These are phyloP conservation scores for Pan paniscus DNA, from an alignment of 2,113 vertebrate genomes.

Conservation along the genomic window DNA sequence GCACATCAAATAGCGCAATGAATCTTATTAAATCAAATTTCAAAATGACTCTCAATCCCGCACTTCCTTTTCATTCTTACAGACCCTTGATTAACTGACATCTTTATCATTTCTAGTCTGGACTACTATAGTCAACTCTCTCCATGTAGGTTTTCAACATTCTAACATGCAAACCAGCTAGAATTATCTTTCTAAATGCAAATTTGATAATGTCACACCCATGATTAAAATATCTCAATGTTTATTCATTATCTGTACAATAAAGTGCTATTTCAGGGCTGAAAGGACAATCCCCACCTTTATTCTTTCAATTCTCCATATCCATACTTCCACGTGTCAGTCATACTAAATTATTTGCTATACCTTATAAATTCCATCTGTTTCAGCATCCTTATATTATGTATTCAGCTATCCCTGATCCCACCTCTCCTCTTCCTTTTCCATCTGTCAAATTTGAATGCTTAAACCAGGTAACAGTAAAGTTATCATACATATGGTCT, in stretches of 20 bases:
- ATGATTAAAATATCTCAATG: not conserved
- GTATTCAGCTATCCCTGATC: not conserved
- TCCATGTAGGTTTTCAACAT: not conserved
- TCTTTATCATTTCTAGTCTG: not conserved
- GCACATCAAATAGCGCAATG: not conserved
- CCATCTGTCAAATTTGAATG: not conserved
- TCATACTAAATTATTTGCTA: not conserved
- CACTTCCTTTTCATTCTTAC: not conserved
- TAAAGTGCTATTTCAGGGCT: not conserved
- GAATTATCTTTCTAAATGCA: not conserved
- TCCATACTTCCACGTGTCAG: not conserved
- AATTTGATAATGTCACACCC: not conserved
- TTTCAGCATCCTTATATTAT: not conserved
- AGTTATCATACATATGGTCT: not conserved
- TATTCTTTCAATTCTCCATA: not conserved
- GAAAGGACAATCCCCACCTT: not conserved
- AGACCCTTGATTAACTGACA: not conserved
- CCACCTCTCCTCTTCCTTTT: not conserved
- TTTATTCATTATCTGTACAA: not conserved
- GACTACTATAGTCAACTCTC: not conserved
- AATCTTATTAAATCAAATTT: not conserved
- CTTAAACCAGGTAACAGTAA: not conserved
- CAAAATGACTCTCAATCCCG: not conserved
- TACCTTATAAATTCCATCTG: not conserved
- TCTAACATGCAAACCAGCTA: not conserved